Evolutionary conservation across 2,113 vertebrate species (phyloP).

Genomic region (Cryptoleucopteryx plumbea): DNA sequence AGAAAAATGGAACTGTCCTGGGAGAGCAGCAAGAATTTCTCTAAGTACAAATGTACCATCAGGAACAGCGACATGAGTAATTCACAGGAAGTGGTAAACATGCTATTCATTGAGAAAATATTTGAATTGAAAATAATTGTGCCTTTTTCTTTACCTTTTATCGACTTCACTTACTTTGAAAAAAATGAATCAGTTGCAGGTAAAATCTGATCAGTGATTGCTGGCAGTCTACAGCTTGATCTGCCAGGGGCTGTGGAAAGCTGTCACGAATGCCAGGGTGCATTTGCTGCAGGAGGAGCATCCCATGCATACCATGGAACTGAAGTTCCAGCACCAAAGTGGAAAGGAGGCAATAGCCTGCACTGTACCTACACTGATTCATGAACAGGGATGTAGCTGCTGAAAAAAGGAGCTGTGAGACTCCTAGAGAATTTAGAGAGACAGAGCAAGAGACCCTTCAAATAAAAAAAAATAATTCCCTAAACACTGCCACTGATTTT

Average conservation of each 20-base stretch:
- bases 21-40: conserved; percentile 21
- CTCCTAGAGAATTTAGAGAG: neutral
- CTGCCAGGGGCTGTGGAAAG: neutral
- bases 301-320: neutral
- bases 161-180: neutral
- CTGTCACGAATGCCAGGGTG: neutral
- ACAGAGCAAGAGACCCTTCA: neutral
- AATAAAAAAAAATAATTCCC: neutral
- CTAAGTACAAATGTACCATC: neutral
- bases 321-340: neutral
- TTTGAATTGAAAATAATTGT: neutral
- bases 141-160: neutral
- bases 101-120: neutral
- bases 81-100: rapidly evolving
- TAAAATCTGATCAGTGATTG: neutral
- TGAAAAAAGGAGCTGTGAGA: neutral
- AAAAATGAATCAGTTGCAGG: neutral
- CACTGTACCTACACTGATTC: neutral
- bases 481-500: neutral
- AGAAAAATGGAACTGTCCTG: conserved; percentile 27
- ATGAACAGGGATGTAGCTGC: neutral
- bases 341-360: neutral
- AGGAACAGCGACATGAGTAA: rapidly evolving
- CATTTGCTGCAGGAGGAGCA: neutral
- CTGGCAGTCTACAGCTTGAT: neutral